These are phyloP conservation scores for Podarcis lilfordi DNA, from an alignment of 2,797 vertebrate species.

Conservation along the genomic window DNA sequence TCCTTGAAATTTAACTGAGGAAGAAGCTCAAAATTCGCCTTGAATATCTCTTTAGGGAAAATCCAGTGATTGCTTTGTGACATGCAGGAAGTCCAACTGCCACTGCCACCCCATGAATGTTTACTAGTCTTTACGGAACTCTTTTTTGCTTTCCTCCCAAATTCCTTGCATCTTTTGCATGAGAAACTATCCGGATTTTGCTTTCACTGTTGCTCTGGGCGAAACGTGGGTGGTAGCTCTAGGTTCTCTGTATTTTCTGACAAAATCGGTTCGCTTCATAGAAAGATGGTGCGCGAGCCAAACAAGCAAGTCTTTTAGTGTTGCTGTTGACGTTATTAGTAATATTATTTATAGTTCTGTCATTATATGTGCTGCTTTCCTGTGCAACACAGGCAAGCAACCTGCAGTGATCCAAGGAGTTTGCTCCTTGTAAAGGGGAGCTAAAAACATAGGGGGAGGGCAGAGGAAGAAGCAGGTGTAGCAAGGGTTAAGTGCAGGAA, in stretches of 20 bases:
- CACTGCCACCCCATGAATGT: neutral
- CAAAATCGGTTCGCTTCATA: neutral
- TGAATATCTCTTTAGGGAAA: neutral
- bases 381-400: neutral
- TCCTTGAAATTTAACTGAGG: neutral
- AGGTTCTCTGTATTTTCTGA: neutral
- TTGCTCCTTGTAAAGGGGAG: too few relatives aligned
- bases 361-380: neutral
- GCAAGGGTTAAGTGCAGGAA: neutral
- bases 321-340: neutral
- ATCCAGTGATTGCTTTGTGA: neutral
- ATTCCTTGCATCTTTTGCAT: neutral
- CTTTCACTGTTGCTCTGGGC: neutral
- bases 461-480: neutral
- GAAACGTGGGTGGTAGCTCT: neutral
- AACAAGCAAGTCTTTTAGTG: neutral
- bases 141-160: neutral
- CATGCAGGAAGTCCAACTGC: too few relatives aligned
- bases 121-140: neutral
- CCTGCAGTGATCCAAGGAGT: neutral
- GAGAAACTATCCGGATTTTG: neutral
- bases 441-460: neutral
- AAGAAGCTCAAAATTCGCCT: neutral
- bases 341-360: neutral
- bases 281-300: neutral